Evolutionary conservation across 2,113 vertebrate genomes (phyloP), one percentile per base, ranked within the genome.

Genomic region (Centropus bengalensis): DNA sequence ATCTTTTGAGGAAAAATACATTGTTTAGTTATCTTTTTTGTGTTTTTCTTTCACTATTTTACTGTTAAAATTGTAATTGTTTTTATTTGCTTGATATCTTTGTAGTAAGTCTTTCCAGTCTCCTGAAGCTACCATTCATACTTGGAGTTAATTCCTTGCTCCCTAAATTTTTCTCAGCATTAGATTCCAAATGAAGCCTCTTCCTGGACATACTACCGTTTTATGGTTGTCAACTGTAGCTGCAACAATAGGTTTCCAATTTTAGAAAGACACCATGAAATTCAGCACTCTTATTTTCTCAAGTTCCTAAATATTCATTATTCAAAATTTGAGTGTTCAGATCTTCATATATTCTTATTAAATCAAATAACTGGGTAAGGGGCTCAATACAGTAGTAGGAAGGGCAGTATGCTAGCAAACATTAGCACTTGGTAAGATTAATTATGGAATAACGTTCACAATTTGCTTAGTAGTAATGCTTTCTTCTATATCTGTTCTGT

Each of bases 401-500:
- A 73, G 28, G 12, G 19, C 56, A 64, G 11, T 60, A 45, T 4
- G 6, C 17, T 89, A 68, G 19, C 42, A 80, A 93, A 69, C 74
- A 36, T 21, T 75, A 59, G 33, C 45, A 52, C 36, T 74, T 64
- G 22, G 14, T 64, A 81, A 4, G 14, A 88, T 74, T 92, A 64
- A 82, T 67, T 75, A 23, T 45, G 15, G 60, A 86, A 36, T 62
- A 56, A 18, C 66, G 51, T 52, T 90, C 56, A 86, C 27, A 33
- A 60, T 55, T 93, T 14, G 1, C 55, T 94, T 69, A 71, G 49
- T 22, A 79, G 38, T 22, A 85, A 47, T 80, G 49, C 68, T 93
- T 92, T 91, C 67, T 77, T 73, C 55, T 84, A 3, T 64, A 86
- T 95, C 86, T 62, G 9, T 94, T 96, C 73, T 56, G 14, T 84